Base-by-base conservation (phyloP, 2,113 vertebrate species). In the Petromus typicus region DNA sequence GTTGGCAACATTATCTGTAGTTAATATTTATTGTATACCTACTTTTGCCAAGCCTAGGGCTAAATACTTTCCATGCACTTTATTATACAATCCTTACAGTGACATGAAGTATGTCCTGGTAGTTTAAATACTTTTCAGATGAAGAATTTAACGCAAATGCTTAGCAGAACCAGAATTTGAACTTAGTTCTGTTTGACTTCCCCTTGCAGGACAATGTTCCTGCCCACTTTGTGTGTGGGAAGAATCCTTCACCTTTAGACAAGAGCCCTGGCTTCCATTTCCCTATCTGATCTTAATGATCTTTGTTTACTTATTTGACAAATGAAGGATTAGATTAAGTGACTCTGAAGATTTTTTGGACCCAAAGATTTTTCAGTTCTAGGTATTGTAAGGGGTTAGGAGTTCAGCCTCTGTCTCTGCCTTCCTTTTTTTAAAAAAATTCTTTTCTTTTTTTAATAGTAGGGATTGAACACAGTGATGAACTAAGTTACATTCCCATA, bases 301-400 rank as follows among this genome's bases (percentile, higher is more conserved):
- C 63, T 89, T 95, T 88, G 80, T 82, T 95, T 93, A 7, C 20
- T 87, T 61, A 43, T 84, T 63, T 84, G 75, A 83, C 64, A 93
- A 93, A 63, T 0, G 40, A 95, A 20, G 32, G 61, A 37, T 30
- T 56, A 20, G 37, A 90, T 89, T 86, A 82, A 66, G 84, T 63
- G 54, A 88, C 14, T 71, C 27, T 40, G n/a, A 30, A 84, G 18
- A 34, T 87, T 32, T 32, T 34, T 64, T 80, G 51, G 34, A 64
- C 22, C n/a, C 34, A 3, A 48, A 23, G 57, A 80, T 69, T 95
- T 96, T 95, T 54, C 92, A 76, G 90, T 88, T 94, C 45, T 93
- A 73, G 75, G 22, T 91, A 57, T 92, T 86, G 89, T 4, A 51
- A 84, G 59, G 20, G 82, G 66, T 90, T 64, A 95, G 18, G 37